phyloP scores from a whole-genome alignment of 1,140 invertebrate genomes.

The Oncopodura yosiiana region DNA sequence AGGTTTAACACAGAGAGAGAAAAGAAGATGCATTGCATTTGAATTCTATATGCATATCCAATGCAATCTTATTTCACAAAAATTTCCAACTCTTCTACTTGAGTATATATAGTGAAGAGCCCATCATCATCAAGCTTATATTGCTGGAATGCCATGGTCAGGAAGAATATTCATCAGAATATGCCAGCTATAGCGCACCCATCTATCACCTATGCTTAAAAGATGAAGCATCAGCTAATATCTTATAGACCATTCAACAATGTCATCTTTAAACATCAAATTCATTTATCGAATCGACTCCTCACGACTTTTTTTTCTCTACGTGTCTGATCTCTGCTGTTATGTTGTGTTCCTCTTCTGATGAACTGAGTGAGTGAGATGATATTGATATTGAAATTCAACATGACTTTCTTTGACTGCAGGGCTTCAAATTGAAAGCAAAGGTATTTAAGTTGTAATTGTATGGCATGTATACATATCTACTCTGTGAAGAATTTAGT shows the following conservation, averaged over 20 bases:
- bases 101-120: too few relatives aligned
- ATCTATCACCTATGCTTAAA: slow-evolving; percentile 15
- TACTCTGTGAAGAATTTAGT: too few relatives aligned
- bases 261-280: slow-evolving; percentile 5
- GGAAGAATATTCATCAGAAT: neutral
- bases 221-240: slow-evolving; percentile 8
- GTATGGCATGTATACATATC: too few relatives aligned
- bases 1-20: neutral
- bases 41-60: neutral
- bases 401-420: too few relatives aligned
- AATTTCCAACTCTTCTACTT: too few relatives aligned
- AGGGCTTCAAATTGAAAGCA: too few relatives aligned
- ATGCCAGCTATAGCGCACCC: slow-evolving; percentile 3
- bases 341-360: too few relatives aligned
- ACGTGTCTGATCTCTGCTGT: too few relatives aligned
- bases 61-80: neutral
- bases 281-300: slow-evolving; percentile 14
- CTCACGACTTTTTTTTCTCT: too few relatives aligned
- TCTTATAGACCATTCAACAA: slow-evolving; percentile 6
- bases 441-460: too few relatives aligned
- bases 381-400: too few relatives aligned
- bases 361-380: too few relatives aligned
- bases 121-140: slow-evolving; percentile 14
- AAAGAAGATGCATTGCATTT: slow-evolving; percentile 2
- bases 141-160: slow-evolving; percentile 15